phyloP scores from a whole-genome alignment of 2,113 vertebrate species.

The Eleginops maclovinus region DNA sequence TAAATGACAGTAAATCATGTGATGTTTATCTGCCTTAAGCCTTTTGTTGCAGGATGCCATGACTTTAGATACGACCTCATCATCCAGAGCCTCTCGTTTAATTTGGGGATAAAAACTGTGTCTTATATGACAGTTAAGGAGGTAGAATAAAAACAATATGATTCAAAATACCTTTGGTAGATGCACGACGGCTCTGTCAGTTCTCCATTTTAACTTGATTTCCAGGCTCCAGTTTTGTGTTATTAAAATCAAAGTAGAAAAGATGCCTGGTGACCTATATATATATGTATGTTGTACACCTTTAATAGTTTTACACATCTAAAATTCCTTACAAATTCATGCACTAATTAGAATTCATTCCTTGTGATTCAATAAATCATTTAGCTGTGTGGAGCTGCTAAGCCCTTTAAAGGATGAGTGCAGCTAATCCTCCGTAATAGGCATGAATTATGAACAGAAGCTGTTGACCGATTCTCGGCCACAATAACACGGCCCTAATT shows the following conservation, averaged over 20 bases:
- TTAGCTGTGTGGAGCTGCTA: conserved; percentile 26
- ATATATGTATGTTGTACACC: background rate
- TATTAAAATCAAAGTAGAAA: conserved; percentile 47
- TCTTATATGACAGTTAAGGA: conserved; percentile 55
- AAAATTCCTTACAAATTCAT: conserved; percentile 9
- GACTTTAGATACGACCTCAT: conserved; percentile 39
- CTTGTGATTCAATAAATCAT: conserved; percentile 52
- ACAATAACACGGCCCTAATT: conserved; percentile 68
- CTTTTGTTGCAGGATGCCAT: background rate
- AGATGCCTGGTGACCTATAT: conserved; percentile 14
- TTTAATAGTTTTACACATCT: background rate
- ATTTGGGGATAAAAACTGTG: conserved; percentile 36
- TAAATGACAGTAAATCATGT: conserved; percentile 15
- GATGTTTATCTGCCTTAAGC: background rate
- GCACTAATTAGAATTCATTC: conserved; percentile 25
- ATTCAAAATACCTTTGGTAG: conserved; percentile 43
- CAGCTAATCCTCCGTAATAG: conserved; percentile 63
- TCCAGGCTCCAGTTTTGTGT: conserved; percentile 31
- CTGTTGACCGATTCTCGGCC: conserved; percentile 53
- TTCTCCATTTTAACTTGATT: conserved; percentile 52
- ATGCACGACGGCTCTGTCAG: conserved; percentile 36
- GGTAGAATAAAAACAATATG: conserved; percentile 47
- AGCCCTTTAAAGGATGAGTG: conserved; percentile 55
- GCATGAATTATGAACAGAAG: conserved; percentile 60
- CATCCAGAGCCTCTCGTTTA: conserved; percentile 22